These are phyloP conservation scores for Falco novaeseelandiae DNA, from an alignment of 2,797 vertebrate genomes.

Conservation along the genomic window DNA sequence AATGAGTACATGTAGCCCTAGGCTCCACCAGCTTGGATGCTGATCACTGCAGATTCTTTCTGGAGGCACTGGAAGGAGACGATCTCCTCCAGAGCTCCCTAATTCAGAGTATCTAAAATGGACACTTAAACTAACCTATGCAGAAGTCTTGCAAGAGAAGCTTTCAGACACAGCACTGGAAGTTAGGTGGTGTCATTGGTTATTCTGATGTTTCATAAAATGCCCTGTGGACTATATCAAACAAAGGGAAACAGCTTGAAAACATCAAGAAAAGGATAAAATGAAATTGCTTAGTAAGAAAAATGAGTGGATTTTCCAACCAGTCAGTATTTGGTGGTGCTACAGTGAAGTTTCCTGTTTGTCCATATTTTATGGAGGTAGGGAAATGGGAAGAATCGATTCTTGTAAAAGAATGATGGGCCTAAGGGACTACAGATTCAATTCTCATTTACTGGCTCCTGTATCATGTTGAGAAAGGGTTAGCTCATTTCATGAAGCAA, in stretches of 20 bases:
- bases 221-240: neutral
- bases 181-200: neutral
- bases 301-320: neutral
- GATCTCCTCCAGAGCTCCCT: neutral
- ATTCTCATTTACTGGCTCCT: neutral
- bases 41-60: neutral
- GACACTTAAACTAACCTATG: neutral
- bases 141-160: neutral
- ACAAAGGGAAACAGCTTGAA: neutral
- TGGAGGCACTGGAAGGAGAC: neutral
- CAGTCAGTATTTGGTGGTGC: neutral
- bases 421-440: neutral
- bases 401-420: neutral
- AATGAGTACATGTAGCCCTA: neutral
- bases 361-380: neutral
- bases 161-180: neutral
- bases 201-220: neutral
- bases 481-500: neutral
- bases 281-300: neutral
- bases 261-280: neutral
- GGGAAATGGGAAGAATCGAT: neutral
- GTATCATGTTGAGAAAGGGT: neutral
- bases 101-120: neutral
- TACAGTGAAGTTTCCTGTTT: neutral
- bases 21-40: neutral